Percentiles rank a stretch among this genome's conserved stretches.
phyloP scores from a whole-genome alignment of 2,113 vertebrate species.

The Proteles cristata region DNA sequence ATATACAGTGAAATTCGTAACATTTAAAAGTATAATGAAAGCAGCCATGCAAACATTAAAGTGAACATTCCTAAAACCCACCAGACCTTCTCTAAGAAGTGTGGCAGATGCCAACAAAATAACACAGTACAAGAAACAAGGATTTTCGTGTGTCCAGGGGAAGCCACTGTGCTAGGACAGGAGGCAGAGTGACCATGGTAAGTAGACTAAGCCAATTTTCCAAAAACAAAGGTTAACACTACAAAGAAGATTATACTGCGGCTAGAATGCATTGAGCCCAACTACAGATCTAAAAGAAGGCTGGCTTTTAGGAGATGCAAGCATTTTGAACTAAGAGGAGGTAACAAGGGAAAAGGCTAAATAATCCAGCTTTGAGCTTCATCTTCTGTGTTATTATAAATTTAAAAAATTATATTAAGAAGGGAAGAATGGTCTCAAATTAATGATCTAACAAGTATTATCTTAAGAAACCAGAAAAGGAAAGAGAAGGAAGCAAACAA shows the following conservation, averaged over 20 bases:
- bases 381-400: neutral
- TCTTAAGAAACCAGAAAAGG: neutral
- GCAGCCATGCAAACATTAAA: neutral
- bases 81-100: neutral
- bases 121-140: neutral
- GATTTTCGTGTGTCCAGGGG: neutral
- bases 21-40: neutral
- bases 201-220: neutral
- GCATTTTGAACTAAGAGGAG: neutral
- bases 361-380: neutral
- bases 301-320: neutral
- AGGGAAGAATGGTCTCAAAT: neutral
- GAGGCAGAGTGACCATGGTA: neutral
- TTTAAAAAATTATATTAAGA: neutral
- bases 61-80: neutral
- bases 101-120: neutral
- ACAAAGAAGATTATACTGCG: neutral
- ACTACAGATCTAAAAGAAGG: neutral
- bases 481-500: neutral
- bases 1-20: neutral
- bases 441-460: neutral
- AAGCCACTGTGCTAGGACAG: neutral
- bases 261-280: neutral
- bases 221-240: neutral
- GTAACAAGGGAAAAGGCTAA: neutral